phyloP scores from a whole-genome alignment of 2,113 vertebrate species.

The Zapus hudsonius region DNA sequence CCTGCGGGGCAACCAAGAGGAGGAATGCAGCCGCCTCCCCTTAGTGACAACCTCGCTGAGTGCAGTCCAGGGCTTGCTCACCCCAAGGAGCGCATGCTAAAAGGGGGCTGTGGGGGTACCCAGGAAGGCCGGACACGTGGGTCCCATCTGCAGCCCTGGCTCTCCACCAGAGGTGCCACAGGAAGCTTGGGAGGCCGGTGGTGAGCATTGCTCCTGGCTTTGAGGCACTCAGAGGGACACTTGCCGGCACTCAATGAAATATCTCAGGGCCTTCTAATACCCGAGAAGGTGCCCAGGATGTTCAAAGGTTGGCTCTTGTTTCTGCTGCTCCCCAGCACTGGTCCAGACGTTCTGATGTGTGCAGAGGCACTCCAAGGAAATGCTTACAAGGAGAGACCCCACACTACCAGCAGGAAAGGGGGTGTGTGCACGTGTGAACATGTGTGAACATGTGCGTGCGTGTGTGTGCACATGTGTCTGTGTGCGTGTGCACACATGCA shows the following conservation, averaged over 20 bases:
- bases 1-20: neutral
- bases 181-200: neutral
- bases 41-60: neutral
- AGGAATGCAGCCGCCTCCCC: neutral
- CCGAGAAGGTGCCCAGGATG: neutral
- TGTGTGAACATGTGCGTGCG: no score
- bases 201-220: neutral
- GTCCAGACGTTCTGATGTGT: neutral
- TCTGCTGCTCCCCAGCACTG: neutral
- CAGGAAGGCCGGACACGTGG: neutral
- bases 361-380: neutral
- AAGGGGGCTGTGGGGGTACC: rapidly evolving
- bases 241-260: rapidly evolving
- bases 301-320: no score
- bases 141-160: neutral
- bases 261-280: no score
- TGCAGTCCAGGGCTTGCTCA: neutral
- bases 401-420: neutral
- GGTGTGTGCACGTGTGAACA: no score
- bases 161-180: neutral
- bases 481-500: no score
- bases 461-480: no score
- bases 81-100: neutral
- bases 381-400: neutral
- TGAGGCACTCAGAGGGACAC: neutral